These are phyloP conservation scores for Hydropsyche tenuis DNA, from an alignment of 1,140 invertebrate genomes.

Conservation along the genomic window DNA sequence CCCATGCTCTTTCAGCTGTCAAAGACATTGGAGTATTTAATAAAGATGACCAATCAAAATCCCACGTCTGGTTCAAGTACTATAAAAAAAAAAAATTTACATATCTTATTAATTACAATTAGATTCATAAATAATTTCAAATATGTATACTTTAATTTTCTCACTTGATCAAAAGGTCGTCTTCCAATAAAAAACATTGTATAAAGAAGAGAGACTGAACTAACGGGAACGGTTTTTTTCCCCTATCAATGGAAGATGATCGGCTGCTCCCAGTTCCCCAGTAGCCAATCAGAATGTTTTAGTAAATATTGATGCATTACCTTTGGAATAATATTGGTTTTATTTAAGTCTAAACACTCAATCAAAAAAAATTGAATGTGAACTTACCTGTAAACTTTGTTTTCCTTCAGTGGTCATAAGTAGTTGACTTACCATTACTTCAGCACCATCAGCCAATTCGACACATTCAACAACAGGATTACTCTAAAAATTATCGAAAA, in stretches of 20 bases:
- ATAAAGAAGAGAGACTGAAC: slow-evolving; percentile 68
- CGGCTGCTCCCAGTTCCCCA: slow-evolving; percentile 65
- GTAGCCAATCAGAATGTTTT: slow-evolving; percentile 71
- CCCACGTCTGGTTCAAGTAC: slow-evolving; percentile 62
- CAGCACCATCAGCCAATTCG: slow-evolving; percentile 49
- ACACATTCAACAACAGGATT: slow-evolving; percentile 47
- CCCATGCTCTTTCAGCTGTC: slow-evolving; percentile 62
- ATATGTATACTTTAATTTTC: not conserved
- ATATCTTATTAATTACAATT: no score
- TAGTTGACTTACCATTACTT: slow-evolving; percentile 62
- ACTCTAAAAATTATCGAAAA: slow-evolving; percentile 34
- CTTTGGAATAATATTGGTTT: slow-evolving; percentile 53
- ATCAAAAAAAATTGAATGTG: not conserved
- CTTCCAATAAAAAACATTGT: slow-evolving; percentile 80
- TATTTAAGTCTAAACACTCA: slow-evolving; percentile 1
- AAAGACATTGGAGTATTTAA: slow-evolving; percentile 64
- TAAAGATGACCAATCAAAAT: slow-evolving; percentile 64
- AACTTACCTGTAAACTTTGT: slow-evolving; percentile 64
- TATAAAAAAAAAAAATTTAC: slow-evolving; percentile 49
- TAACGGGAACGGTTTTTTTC: slow-evolving; percentile 60
- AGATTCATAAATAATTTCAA: not conserved
- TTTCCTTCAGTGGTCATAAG: slow-evolving; percentile 63
- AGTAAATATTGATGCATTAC: slow-evolving; percentile 72
- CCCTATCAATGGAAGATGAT: slow-evolving; percentile 52
- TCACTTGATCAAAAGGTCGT: slow-evolving; percentile 73